Evolutionary conservation across 2,888 invertebrate species (phyloP).

Genomic region (Drosophila histrio): DNA sequence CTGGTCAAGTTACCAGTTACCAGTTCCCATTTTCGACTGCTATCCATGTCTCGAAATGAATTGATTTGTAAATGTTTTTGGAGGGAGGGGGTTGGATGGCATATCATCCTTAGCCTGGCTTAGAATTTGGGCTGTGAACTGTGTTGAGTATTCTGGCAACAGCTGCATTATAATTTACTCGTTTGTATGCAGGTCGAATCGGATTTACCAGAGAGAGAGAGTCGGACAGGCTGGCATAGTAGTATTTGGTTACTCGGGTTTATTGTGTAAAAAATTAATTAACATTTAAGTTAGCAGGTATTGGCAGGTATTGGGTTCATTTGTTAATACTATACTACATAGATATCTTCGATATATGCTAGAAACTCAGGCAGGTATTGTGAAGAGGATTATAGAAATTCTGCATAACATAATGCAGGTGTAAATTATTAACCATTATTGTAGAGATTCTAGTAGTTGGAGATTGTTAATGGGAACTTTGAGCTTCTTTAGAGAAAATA

Average conservation of each 20-base stretch:
- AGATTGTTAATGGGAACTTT: not conserved
- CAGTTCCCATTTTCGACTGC: not conserved
- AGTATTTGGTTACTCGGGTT: conserved; percentile 18
- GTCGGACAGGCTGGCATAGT: not conserved
- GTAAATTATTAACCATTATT: not conserved
- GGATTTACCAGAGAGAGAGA: conserved; percentile 35
- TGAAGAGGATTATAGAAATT: not conserved
- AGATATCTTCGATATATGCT: not conserved
- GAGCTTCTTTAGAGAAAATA: not conserved
- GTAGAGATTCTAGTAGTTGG: not conserved
- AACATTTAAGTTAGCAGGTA: conserved; percentile 41
- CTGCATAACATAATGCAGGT: not conserved
- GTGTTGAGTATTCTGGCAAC: conserved; percentile 42
- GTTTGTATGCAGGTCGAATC: conserved; percentile 64
- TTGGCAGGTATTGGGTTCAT: not conserved
- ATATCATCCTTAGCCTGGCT: conserved; percentile 5
- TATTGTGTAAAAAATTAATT: conserved; percentile 61
- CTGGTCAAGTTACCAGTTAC: conserved; percentile 1
- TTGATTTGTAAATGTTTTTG: conserved; percentile 64
- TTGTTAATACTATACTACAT: not conserved
- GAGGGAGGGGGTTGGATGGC: no score
- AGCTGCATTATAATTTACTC: conserved; percentile 67
- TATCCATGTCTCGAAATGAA: conserved; percentile 32
- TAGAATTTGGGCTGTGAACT: conserved; percentile 30
- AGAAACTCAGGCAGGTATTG: not conserved